These are phyloP conservation scores for Moxostoma hubbsi DNA, from an alignment of 2,797 vertebrate genomes.

Conservation along the genomic window DNA sequence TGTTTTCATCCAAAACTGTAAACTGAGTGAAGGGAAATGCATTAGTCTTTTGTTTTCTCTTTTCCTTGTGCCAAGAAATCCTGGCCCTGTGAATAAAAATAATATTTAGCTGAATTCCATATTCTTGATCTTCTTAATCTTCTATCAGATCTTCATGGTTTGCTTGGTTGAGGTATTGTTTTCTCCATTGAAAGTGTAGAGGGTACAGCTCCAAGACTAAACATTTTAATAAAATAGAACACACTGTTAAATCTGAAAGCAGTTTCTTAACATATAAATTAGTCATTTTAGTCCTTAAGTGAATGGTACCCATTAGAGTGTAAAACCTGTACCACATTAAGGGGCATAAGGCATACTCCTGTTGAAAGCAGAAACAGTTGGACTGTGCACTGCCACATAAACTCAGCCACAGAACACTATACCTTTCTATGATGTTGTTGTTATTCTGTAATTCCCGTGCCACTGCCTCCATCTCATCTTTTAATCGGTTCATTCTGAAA, in stretches of 20 bases:
- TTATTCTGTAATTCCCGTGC: constrained; percentile 85
- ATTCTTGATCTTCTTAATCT: not conserved
- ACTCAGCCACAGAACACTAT: constrained; percentile 9
- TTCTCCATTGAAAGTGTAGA: constrained; percentile 61
- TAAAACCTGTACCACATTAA: no score
- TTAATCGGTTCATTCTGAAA: constrained; percentile 88
- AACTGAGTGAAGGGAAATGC: no score
- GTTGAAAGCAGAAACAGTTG: no score
- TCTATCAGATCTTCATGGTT: constrained; percentile 22
- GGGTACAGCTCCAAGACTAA: constrained; percentile 69
- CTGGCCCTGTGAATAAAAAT: no score
- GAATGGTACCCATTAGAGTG: no score
- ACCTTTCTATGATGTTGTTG: constrained; percentile 90
- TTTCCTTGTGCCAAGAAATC: no score
- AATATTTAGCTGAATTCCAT: not conserved
- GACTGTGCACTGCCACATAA: not conserved
- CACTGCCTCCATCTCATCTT: constrained; percentile 86
- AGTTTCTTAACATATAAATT: not conserved
- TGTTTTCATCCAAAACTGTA: not conserved
- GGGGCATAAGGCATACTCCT: no score
- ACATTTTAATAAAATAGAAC: constrained; percentile 51
- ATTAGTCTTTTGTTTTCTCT: not conserved
- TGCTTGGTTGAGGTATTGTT: constrained; percentile 57
- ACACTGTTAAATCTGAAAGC: not conserved
- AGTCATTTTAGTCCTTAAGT: no score